Conservation (phyloP, 2,888 invertebrate genomes). For the Pachycephus smyrnensis region DNA sequence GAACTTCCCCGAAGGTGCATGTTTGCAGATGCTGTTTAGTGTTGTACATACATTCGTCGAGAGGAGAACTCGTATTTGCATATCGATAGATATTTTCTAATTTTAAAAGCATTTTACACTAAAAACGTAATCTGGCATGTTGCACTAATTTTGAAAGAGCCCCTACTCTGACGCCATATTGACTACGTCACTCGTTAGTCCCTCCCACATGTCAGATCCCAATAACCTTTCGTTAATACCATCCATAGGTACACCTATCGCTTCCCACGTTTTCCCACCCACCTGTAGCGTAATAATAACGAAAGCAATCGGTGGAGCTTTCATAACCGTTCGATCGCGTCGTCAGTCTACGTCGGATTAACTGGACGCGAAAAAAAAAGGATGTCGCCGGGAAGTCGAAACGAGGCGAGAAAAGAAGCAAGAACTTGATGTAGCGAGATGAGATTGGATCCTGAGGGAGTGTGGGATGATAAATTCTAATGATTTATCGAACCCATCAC, state of each 20-base stretch:
- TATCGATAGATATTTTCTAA: no score
- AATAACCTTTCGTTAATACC: not conserved
- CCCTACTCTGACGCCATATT: no score
- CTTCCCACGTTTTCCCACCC: slow-evolving; percentile 10
- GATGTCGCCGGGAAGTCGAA: not conserved
- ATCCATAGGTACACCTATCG: not conserved
- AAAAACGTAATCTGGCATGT: no score
- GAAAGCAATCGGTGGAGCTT: not conserved
- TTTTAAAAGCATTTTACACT: no score
- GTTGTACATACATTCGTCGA: no score
- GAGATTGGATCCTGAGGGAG: not conserved
- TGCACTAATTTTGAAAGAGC: no score
- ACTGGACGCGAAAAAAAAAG: not conserved
- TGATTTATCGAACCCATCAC: not conserved
- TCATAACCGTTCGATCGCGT: not conserved
- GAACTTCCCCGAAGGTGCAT: no score
- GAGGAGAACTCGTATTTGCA: no score
- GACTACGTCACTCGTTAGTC: no score
- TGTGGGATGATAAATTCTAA: not conserved
- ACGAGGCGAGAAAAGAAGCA: not conserved
- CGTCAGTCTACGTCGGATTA: not conserved
- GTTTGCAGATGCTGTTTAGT: no score
- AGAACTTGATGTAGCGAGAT: not conserved
- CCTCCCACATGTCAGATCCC: no score
- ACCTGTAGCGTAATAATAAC: slow-evolving; percentile 6